Evolutionary conservation across 2,888 invertebrate species (phyloP), one percentile per base, ranked within the genome.

Genomic region (Malthinus seriepunctatus): DNA sequence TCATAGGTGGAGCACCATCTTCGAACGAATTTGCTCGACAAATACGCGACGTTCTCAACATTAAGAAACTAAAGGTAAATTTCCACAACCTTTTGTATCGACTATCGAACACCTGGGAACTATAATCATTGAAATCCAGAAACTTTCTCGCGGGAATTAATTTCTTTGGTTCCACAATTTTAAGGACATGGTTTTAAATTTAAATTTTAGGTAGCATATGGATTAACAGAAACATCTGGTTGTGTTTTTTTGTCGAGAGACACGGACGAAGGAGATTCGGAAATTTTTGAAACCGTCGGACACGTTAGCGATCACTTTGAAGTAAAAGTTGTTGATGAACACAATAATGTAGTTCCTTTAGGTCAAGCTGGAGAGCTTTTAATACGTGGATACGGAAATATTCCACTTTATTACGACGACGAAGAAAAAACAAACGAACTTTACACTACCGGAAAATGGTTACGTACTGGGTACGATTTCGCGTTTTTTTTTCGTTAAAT

Each of bases 361-460:
- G 91, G 89, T 0, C 79, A 78, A 9, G 78, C 86, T 0, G 95
- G 95, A 0, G 93, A 95, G 77, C 79, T 94, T 46, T 84, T 86
- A 72, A 79, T 87, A 0, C 81, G 92, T 15, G 92, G 92, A 0
- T 93, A 92, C 76, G 78, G 76, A 57, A 86, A 80, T 10, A 94
- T 95, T 91, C 78, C 88, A 45, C 83, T 87, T 31, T 96, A 96
- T 78, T 95, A 90, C 89, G 82, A 83, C 9, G 92, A 94, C 61
- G 84, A 86, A 1, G 85, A 85, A 59, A 90, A 88, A 75, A 95
- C 94, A 0, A 81, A 75, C 15, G 84, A 89, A 66, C 83, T 83
- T 0, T 78, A 93, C 1, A 83, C 83, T 5, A 70, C 80, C 11
- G 88, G 89, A 60, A 82, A 88, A 32, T 96, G 95, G 95, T 80